phyloP scores from a whole-genome alignment of 2,797 vertebrate genomes.

The Hirundo rustica region DNA sequence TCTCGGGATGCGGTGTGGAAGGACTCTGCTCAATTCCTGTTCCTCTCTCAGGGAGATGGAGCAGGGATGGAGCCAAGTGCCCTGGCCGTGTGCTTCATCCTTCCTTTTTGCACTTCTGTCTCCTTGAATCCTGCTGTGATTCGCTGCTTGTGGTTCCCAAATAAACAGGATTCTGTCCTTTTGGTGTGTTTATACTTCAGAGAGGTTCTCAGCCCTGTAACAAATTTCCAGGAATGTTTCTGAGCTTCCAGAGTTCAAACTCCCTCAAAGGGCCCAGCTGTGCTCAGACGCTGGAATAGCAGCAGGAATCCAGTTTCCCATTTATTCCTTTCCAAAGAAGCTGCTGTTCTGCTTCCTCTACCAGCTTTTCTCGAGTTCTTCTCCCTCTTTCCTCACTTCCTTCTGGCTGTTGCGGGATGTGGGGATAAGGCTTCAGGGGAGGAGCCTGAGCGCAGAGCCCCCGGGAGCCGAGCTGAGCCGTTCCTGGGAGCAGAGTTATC shows the following conservation, averaged over 20 bases:
- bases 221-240: not conserved
- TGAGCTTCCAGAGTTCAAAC: not conserved
- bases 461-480: not conserved
- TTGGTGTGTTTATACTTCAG: not conserved
- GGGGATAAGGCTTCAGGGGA: not conserved
- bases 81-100: not conserved
- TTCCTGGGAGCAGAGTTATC: not conserved
- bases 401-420: not conserved
- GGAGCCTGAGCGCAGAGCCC: not conserved
- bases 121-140: accelerated
- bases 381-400: accelerated
- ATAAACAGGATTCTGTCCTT: not conserved
- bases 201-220: not conserved
- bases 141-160: not conserved
- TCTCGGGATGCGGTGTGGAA: not conserved
- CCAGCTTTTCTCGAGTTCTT: accelerated
- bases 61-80: not conserved
- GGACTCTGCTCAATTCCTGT: not conserved
- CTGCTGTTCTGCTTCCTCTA: not conserved
- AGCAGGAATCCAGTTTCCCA: not conserved
- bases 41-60: not conserved
- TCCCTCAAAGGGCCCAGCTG: not conserved
- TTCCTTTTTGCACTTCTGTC: not conserved
- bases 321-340: not conserved
- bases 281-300: accelerated